Conservation (phyloP, 2,113 vertebrate genomes). For the Eudyptes chrysolophus region DNA sequence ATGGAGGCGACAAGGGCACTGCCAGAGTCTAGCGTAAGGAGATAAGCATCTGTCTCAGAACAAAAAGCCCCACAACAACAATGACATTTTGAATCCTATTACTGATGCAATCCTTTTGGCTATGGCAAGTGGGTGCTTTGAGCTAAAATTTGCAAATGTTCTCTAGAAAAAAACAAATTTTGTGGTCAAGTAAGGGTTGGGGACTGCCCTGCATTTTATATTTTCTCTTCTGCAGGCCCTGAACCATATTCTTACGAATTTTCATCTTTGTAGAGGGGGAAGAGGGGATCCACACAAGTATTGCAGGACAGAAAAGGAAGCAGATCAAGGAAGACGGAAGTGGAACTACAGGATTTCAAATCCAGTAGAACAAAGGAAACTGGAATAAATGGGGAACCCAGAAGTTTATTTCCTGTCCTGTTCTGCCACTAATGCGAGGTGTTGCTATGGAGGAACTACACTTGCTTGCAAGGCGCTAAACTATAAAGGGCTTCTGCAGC, state of each 20-base stretch:
- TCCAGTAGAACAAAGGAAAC: background rate
- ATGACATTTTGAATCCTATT: background rate
- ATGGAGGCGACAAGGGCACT: background rate
- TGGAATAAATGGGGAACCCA: background rate
- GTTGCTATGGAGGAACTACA: background rate
- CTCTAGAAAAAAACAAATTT: background rate
- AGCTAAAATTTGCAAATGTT: background rate
- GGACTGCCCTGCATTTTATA: background rate
- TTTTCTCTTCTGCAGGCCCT: background rate
- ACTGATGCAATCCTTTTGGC: background rate
- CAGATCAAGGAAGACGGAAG: background rate
- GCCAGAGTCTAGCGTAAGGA: background rate
- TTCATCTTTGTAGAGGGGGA: background rate
- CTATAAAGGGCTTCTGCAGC: background rate
- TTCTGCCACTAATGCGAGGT: background rate
- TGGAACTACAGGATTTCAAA: background rate
- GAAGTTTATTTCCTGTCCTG: background rate
- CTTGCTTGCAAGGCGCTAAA: background rate
- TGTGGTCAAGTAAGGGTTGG: background rate
- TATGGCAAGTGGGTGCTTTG: background rate
- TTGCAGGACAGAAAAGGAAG: background rate
- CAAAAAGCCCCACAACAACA: background rate
- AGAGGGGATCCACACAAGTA: background rate
- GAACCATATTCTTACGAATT: background rate
- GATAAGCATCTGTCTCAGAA: background rate